Evolutionary conservation across 2,797 vertebrate genomes (phyloP).

Genomic region (Halcyon badia): DNA sequence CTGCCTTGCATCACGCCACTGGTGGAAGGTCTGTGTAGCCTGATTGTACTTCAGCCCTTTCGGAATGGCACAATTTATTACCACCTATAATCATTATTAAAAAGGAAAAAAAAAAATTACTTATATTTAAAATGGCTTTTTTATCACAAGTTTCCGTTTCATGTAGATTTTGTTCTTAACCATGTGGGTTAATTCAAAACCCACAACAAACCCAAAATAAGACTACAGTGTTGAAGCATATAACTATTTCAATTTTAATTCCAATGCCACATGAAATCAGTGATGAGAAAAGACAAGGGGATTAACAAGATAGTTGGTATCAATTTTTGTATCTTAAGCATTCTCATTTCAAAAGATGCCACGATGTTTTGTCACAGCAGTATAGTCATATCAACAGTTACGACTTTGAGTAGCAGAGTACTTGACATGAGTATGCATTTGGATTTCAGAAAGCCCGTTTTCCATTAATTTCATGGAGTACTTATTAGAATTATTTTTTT

Average conservation of each 20-base stretch:
- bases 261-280: background rate
- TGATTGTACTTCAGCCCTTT: constrained; percentile 99
- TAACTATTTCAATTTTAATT: background rate
- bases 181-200: background rate
- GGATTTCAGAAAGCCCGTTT: background rate
- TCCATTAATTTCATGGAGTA: background rate
- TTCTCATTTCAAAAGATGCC: background rate
- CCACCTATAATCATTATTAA: constrained; percentile 85
- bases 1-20: constrained; percentile 97
- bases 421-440: fast-evolving
- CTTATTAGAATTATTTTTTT: background rate
- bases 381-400: background rate
- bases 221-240: background rate
- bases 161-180: background rate
- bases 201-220: background rate
- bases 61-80: constrained; percentile 99
- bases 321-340: background rate
- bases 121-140: background rate
- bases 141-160: background rate
- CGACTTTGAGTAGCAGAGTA: background rate
- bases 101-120: background rate
- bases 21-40: constrained; percentile 98
- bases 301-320: background rate
- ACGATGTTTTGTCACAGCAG: fast-evolving
- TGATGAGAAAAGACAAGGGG: background rate